A percentile compares a stretch with the other conserved stretches of the same genome.
Conservation (phyloP, 2,113 vertebrate genomes). For the Chiloscyllium plagiosum region DNA sequence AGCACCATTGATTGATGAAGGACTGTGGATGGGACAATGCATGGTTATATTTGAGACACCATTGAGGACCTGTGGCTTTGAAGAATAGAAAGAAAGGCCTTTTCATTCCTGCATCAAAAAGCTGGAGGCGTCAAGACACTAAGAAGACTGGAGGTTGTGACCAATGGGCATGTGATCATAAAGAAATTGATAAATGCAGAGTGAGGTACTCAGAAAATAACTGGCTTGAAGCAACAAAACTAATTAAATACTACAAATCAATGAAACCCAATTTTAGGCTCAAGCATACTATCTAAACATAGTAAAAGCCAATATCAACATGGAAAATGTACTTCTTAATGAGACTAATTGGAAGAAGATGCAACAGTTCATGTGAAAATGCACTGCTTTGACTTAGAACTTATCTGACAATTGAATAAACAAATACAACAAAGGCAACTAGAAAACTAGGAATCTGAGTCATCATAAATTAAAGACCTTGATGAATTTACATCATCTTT, state of each 20-base stretch:
- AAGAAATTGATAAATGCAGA: not conserved
- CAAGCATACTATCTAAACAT: not conserved
- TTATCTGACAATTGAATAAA: not conserved
- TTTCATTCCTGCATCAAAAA: not conserved
- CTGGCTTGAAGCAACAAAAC: not conserved
- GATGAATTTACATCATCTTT: not conserved
- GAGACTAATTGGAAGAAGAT: not conserved
- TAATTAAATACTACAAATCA: not conserved
- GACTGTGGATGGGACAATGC: not conserved
- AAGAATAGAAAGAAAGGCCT: not conserved
- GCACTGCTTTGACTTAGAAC: not conserved
- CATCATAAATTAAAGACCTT: not conserved
- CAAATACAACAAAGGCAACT: not conserved
- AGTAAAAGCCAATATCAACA: slow-evolving; percentile 4
- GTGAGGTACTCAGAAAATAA: not conserved
- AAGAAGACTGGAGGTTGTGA: not conserved
- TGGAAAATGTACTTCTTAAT: not conserved
- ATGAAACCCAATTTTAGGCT: not conserved
- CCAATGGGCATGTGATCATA: not conserved
- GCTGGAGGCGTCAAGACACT: not conserved
- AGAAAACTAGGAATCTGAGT: not conserved
- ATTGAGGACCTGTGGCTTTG: not conserved
- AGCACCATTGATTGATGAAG: not conserved
- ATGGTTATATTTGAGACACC: not conserved
- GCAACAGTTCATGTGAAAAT: not conserved